Conservation (phyloP, 2,888 invertebrate species). For the Habrosyne pyritoides region DNA sequence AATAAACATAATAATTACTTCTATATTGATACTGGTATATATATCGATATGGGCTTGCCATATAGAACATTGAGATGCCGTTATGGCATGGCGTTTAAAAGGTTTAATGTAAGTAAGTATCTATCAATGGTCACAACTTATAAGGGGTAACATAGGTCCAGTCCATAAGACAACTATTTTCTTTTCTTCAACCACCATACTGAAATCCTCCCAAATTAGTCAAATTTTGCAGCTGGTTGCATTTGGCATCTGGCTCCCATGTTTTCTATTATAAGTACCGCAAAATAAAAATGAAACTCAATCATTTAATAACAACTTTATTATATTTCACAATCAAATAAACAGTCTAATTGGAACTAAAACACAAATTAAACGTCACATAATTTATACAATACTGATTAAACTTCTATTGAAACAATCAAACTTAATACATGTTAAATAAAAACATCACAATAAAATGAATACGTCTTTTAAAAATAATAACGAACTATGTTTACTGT, state of each 20-base stretch:
- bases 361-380: not conserved
- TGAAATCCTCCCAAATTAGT: too few relatives aligned
- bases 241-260: too few relatives aligned
- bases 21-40: too few relatives aligned
- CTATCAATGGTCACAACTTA: not conserved
- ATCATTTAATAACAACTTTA: not conserved
- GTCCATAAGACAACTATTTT: too few relatives aligned
- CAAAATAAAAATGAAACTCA: not conserved
- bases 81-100: too few relatives aligned
- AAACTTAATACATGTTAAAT: not conserved
- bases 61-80: too few relatives aligned
- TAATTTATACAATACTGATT: not conserved
- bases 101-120: too few relatives aligned
- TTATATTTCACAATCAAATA: not conserved
- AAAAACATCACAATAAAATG: slow-evolving; percentile 1
- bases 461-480: not conserved
- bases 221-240: too few relatives aligned
- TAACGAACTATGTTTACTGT: not conserved
- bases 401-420: not conserved
- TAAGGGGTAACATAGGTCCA: too few relatives aligned
- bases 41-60: too few relatives aligned
- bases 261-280: not conserved
- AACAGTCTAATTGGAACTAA: not conserved
- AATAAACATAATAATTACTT: too few relatives aligned
- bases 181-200: too few relatives aligned